Conservation (phyloP, 2,888 invertebrate species). For the Xanthorhoe spadicearia region DNA sequence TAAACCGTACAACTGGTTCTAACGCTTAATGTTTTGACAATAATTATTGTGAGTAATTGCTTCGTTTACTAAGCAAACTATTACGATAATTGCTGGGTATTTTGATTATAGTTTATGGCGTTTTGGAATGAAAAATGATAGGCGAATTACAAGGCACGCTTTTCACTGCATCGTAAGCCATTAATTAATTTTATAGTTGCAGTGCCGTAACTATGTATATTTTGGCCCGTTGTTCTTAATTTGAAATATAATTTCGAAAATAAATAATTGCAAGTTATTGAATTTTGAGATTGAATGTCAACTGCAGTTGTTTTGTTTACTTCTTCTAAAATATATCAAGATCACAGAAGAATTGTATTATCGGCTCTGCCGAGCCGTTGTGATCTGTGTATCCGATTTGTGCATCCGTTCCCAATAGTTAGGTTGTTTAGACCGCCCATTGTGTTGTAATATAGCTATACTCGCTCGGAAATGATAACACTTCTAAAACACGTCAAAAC, state of each 20-base stretch:
- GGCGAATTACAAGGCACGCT: constrained; percentile 20
- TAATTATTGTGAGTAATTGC: constrained; percentile 53
- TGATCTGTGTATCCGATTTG: constrained; percentile 36
- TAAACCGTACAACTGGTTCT: constrained; percentile 68
- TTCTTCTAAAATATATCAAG: background rate
- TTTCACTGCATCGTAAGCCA: constrained; percentile 20
- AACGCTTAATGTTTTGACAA: constrained; percentile 58
- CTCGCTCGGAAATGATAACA: constrained; percentile 38
- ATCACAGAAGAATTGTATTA: background rate
- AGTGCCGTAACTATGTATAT: background rate
- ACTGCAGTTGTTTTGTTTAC: no score
- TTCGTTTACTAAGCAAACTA: constrained; percentile 35
- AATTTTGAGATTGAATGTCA: no score
- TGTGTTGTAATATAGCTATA: constrained; percentile 39
- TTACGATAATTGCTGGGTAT: constrained; percentile 39
- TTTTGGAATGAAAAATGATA: constrained; percentile 31
- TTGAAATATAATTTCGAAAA: constrained; percentile 3
- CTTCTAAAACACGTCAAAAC: constrained; percentile 44
- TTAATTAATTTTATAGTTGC: constrained; percentile 5
- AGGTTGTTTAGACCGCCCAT: constrained; percentile 26
- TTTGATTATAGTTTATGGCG: constrained; percentile 27
- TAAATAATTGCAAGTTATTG: background rate
- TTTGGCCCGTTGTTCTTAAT: background rate
- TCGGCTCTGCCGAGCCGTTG: constrained; percentile 12
- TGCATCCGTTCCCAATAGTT: constrained; percentile 27